phyloP scores from a whole-genome alignment of 1,140 invertebrate species.

The Pomacea maculata region DNA sequence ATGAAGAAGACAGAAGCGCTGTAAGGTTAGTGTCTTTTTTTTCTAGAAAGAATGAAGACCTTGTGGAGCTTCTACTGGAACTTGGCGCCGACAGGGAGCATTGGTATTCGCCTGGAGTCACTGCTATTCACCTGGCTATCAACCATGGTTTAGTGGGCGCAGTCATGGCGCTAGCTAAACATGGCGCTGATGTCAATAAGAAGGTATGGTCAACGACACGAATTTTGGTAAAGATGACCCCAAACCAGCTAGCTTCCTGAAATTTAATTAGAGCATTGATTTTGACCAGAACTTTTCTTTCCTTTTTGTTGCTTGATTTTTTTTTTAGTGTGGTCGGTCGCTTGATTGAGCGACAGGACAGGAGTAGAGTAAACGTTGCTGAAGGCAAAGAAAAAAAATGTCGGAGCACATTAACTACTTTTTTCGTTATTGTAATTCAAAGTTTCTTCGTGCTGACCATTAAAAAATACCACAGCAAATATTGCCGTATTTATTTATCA shows the following conservation, averaged over 20 bases:
- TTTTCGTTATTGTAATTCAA: background rate
- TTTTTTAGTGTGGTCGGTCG: background rate
- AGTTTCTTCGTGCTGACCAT: background rate
- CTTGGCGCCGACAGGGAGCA: background rate
- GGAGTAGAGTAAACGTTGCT: too few relatives aligned
- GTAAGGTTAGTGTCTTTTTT: background rate
- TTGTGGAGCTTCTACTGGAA: background rate
- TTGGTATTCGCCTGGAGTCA: background rate
- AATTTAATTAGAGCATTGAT: background rate
- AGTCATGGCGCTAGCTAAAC: background rate
- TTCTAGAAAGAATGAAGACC: background rate
- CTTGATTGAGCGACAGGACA: too few relatives aligned
- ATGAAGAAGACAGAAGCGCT: too few relatives aligned
- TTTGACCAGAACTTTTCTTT: background rate
- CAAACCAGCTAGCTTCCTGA: too few relatives aligned
- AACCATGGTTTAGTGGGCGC: background rate
- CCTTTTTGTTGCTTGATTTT: background rate
- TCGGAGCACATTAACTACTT: background rate
- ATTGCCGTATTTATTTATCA: too few relatives aligned
- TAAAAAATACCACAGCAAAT: background rate
- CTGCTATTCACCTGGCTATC: background rate
- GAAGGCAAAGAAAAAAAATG: background rate
- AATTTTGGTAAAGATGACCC: too few relatives aligned
- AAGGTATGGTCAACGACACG: background rate
- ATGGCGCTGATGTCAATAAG: conserved; percentile 1